These are phyloP conservation scores for Conchocele bisecta DNA, from an alignment of 2,888 invertebrate species.

Conservation along the genomic window DNA sequence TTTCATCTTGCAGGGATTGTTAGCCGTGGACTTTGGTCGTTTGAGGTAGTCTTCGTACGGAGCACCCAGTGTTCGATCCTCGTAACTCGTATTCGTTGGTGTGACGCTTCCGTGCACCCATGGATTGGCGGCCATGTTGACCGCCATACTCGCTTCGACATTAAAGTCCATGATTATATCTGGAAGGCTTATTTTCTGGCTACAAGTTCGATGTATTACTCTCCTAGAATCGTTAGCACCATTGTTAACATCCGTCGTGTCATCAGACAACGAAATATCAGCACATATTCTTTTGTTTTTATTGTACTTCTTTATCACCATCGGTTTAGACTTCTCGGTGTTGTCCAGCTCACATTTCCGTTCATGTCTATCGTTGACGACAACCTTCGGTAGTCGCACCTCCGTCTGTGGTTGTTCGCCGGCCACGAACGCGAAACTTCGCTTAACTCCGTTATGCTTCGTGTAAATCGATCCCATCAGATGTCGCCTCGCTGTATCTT, in stretches of 20 bases:
- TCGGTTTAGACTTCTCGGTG: neutral
- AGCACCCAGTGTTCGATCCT: slow-evolving; percentile 44
- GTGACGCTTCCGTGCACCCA: too few relatives aligned
- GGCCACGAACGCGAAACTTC: slow-evolving; percentile 57
- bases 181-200: slow-evolving; percentile 54
- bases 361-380: slow-evolving; percentile 12
- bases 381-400: slow-evolving; percentile 40
- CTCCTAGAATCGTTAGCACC: neutral
- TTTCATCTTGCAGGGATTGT: slow-evolving; percentile 39
- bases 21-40: slow-evolving; percentile 13
- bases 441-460: slow-evolving; percentile 49
- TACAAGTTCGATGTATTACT: slow-evolving; percentile 18
- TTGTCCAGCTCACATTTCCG: neutral
- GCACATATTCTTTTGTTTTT: neutral
- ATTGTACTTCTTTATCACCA: neutral
- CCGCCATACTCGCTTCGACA: slow-evolving; percentile 26
- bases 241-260: neutral
- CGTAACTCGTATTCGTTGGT: slow-evolving; percentile 23
- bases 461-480: slow-evolving; percentile 58
- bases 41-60: slow-evolving; percentile 53
- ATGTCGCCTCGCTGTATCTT: slow-evolving; percentile 56
- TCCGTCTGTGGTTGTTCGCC: slow-evolving; percentile 44
- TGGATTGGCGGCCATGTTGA: neutral
- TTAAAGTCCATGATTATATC: slow-evolving; percentile 63
- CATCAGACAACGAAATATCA: neutral